These are phyloP conservation scores for Tenthredo scrophulariae DNA, from an alignment of 2,888 invertebrate species.

Conservation along the genomic window DNA sequence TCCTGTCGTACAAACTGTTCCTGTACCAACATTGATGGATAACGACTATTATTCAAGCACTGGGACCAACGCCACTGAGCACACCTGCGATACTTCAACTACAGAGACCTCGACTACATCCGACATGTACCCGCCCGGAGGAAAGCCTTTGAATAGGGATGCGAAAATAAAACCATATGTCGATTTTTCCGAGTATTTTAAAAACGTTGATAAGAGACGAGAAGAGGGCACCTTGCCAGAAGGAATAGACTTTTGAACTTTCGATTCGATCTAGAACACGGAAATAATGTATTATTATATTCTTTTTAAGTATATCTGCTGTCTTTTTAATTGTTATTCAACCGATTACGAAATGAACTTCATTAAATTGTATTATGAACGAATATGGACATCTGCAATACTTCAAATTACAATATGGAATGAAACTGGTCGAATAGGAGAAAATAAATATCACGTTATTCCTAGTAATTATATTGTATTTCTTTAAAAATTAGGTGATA, in stretches of 20 bases:
- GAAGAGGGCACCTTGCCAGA: conserved; percentile 84
- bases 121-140: conserved; percentile 74
- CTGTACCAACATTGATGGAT: conserved; percentile 63
- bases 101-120: conserved; percentile 76
- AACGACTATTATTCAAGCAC: conserved; percentile 63
- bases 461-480: conserved; percentile 9
- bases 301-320: background rate
- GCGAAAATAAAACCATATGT: conserved; percentile 90
- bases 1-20: conserved; percentile 81
- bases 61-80: conserved; percentile 65
- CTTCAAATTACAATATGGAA: background rate
- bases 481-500: conserved; percentile 13
- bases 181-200: conserved; percentile 90
- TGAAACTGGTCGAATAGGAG: background rate
- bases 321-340: background rate
- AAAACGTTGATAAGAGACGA: conserved; percentile 85
- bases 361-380: background rate
- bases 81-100: conserved; percentile 72
- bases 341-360: background rate
- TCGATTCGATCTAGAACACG: background rate
- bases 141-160: conserved; percentile 82
- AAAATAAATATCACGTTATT: background rate
- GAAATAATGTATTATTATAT: background rate
- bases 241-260: conserved; percentile 79
- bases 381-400: background rate